Base-by-base conservation (phyloP, 2,113 vertebrate genomes). In the Paracanthobrama guichenoti region DNA sequence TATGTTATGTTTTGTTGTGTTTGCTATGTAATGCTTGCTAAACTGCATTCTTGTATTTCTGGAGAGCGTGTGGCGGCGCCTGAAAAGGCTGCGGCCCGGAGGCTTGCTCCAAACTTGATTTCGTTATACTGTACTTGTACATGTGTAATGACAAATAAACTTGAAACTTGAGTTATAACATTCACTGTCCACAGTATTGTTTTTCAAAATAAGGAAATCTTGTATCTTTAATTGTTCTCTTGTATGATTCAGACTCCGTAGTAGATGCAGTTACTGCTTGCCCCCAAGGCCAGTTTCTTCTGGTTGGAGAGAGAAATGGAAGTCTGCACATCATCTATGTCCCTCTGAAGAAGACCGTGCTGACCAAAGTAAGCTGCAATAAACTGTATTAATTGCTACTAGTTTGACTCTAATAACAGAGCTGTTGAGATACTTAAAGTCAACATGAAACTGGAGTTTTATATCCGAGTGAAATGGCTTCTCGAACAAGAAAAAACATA, bases 301-400 rank as follows among this genome's bases (percentile, higher is more conserved):
- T 98, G 53, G 95, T 97, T 1, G 97, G 97, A 22, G 97, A 99
- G 92, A 96, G 95, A 94, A 98, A 94, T 81, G 97, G 98, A 87
- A 96, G 95, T 74, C 88, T 99, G 26, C 96, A 98, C 87, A 94
- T 99, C 42, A 94, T 99, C 84, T 96, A 97, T 64, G 94, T 98
- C 6, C 95, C 96, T 10, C 94, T 95, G 6, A 96, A 97, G 82
- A 96, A 92, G 89, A 98, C 94, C 1, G 90, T 99, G 79, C 88
- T 99, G 72, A 98, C 96, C 1, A 96, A 92, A 86, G 98, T 98
- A 94, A 73, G 88, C 71, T 12, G 9, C 13, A 24, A 22, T 11
- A 48, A 14, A 20, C 6, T 8, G 24, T 14, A 14, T 22, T 35
- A 31, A 66, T 28, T 66, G 39, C 10, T 50, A 8, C 10, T 50